phyloP scores from a whole-genome alignment of 2,797 vertebrate genomes.

The Malurus splendens region DNA sequence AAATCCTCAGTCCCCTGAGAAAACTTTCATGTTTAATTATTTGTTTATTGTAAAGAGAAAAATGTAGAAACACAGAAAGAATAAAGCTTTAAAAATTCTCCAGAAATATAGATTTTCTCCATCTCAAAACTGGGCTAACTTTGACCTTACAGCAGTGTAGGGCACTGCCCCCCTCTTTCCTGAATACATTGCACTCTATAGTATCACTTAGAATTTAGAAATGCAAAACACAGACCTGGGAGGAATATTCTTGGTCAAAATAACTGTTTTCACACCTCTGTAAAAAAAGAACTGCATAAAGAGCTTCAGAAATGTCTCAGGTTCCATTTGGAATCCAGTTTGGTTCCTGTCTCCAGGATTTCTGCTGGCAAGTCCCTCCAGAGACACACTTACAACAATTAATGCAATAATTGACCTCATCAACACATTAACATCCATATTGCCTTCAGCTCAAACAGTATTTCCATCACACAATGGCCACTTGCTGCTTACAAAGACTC shows the following conservation, averaged over 20 bases:
- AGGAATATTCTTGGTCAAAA: not conserved
- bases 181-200: not conserved
- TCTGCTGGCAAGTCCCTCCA: not conserved
- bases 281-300: not conserved
- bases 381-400: not conserved
- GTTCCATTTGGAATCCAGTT: not conserved
- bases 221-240: not conserved
- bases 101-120: not conserved
- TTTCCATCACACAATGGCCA: not conserved
- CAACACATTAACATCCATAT: not conserved
- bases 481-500: not conserved
- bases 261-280: accelerated
- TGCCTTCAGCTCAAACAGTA: not conserved
- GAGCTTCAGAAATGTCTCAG: not conserved
- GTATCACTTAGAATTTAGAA: not conserved
- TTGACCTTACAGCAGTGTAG: not conserved
- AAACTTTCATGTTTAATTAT: not conserved
- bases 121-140: not conserved
- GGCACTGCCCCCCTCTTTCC: not conserved
- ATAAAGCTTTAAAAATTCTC: not conserved
- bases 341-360: not conserved
- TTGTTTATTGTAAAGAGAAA: not conserved
- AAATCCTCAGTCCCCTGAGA: not conserved
- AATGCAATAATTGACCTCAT: not conserved
- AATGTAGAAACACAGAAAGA: not conserved